Base-by-base conservation (phyloP, 2,797 vertebrate species). In the Carcharodon carcharias region DNA sequence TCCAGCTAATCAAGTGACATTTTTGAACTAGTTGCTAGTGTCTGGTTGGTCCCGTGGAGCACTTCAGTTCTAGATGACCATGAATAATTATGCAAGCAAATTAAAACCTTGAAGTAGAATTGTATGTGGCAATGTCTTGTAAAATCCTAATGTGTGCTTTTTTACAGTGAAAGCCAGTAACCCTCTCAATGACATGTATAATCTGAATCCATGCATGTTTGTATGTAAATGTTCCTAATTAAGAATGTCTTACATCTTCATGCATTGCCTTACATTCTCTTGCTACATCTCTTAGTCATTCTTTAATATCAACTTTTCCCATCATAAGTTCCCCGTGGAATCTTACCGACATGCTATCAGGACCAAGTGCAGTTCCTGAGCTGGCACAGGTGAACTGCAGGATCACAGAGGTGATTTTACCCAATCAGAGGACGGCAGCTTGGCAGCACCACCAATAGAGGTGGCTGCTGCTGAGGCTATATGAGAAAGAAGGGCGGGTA, bases 51-150 rank as follows among this genome's bases (percentile, higher is more conserved):
- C 50, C 67, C 2, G 71, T 56, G 21, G 69, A 45, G 31, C 26
- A 95, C 77, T 95, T 45, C 45, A 73, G 7, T 77, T 95, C 50
- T 35, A 95, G 50, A 58, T 77, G 28, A 11, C 45, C 94, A 77
- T 95, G 94, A 77, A 77, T 54, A 50, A 95, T 95, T 95, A 73
- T 18, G 26, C 50, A 95, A n/a, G 6, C 94, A 56, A 77, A 95
- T 77, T 54, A 95, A 95, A 18, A 95, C 28, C 73, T 58, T 77
- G 69, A 77, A 58, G 31, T 95, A 56, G 45, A 95, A n/a, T 63
- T 6, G 56, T 56, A 7, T 95, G 93, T 1, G 11, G 50, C 50
- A 95, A 95, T 95, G 94, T 8, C 94, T 95, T 95, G 45, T 28
- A 77, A 0, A 56, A 54, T 77, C 45, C 7, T 56, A 73, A 77